Evolutionary conservation across 2,888 invertebrate species (phyloP), one percentile per base, ranked within the genome.

Genomic region (Coleophora deauratella): DNA sequence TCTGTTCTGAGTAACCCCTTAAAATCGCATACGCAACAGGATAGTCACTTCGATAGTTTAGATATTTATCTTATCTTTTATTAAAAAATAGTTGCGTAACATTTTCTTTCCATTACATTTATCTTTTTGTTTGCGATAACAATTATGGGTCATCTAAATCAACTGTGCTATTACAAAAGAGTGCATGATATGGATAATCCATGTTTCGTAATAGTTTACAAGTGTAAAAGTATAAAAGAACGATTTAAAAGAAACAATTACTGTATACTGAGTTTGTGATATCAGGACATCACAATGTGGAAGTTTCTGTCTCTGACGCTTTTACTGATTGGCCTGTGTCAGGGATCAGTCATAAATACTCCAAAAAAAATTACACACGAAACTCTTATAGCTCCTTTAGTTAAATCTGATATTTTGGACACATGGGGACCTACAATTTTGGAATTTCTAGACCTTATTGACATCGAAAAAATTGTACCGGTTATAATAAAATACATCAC

Each of bases 371-470:
- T n/a, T n/a, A 35, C 30, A 35, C 15, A 40, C 14, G 35, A 13
- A 13, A 28, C 27, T 9, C 11, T 27, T 8, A 15, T 21, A 10
- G 11, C 9, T 37, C 13, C 28, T 12, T 4, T 6, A 21, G 21
- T 6, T 21, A 6, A 21, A 21, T 4, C 21, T 21, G 33, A 42
- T 28, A 33, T 37, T 37, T 27, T 35, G 38, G 13, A 33, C 54
- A 35, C 45, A 51, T 61, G 57, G 62, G 50, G 40, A n/a, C 44
- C 49, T 11, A 61, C 64, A 35, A 37, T 62, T 1, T 50, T 48
- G 41, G 67, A 69, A 32, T 65, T 67, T 33, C 3, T 62, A 3
- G 50, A 52, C 1, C 48, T 67, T 0, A 53, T 69, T 14, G 62
- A 70, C 35, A 2, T 59, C 2, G 56, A 63, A 15, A 57, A 58